These are phyloP conservation scores for Helicoverpa armigera DNA, from an alignment of 1,140 invertebrate species.

Conservation along the genomic window DNA sequence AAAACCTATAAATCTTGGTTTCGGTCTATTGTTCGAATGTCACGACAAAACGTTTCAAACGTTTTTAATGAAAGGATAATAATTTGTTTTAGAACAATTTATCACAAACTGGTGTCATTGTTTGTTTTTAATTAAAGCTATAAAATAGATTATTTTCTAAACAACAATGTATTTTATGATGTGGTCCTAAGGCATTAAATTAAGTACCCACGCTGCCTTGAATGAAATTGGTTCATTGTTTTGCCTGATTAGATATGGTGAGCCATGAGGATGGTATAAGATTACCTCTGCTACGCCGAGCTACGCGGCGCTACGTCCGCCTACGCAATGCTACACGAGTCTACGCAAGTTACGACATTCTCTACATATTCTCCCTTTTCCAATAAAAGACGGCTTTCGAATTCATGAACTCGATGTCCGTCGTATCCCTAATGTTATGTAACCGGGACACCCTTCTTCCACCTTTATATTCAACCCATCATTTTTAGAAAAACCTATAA, in stretches of 20 bases:
- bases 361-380: not conserved
- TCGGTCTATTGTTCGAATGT: too few relatives aligned
- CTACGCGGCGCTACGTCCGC: not conserved
- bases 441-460: not conserved
- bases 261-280: not conserved
- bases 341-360: slow-evolving; percentile 4
- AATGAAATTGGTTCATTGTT: too few relatives aligned
- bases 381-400: slow-evolving; percentile 7
- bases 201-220: too few relatives aligned
- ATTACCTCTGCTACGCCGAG: not conserved
- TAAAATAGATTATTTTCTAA: too few relatives aligned
- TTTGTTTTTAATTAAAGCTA: too few relatives aligned
- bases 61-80: too few relatives aligned
- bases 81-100: too few relatives aligned
- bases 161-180: too few relatives aligned
- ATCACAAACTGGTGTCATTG: too few relatives aligned
- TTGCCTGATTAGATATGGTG: too few relatives aligned
- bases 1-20: not conserved
- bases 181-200: too few relatives aligned
- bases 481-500: slow-evolving; percentile 2
- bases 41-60: too few relatives aligned
- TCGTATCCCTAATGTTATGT: not conserved
- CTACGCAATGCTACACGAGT: not conserved
- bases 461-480: not conserved
- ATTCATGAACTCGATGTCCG: slow-evolving; percentile 4